These are phyloP conservation scores for Augochlorella aurata DNA, from an alignment of 2,888 invertebrate species.

Conservation along the genomic window DNA sequence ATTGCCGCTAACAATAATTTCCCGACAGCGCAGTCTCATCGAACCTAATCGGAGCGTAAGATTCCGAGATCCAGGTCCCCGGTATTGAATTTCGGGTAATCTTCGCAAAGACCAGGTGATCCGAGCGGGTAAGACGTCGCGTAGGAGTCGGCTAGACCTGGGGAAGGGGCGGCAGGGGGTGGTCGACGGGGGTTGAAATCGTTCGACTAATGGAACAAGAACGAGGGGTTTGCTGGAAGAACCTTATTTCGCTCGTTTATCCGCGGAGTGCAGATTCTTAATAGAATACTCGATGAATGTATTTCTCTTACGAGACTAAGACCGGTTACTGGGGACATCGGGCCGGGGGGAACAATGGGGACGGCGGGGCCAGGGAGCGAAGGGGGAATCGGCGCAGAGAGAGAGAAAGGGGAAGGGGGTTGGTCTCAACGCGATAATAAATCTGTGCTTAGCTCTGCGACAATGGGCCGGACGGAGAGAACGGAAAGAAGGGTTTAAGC, in stretches of 20 bases:
- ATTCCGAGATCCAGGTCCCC: constrained; percentile 1
- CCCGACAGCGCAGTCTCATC: not conserved
- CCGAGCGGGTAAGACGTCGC: constrained; percentile 49
- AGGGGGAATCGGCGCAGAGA: constrained; percentile 14
- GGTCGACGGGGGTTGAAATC: constrained; percentile 49
- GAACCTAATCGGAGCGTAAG: not conserved
- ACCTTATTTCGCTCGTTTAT: constrained; percentile 74
- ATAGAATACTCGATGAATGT: constrained; percentile 79
- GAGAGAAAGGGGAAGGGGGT: constrained; percentile 42
- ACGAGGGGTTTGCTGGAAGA: constrained; percentile 50
- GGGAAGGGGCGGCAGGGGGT: constrained; percentile 28
- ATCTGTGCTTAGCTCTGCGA: constrained; percentile 78
- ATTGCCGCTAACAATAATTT: not conserved
- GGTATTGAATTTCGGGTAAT: constrained; percentile 46
- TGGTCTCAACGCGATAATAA: constrained; percentile 75
- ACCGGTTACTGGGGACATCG: constrained; percentile 63
- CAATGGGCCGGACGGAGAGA: constrained; percentile 73
- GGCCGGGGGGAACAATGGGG: constrained; percentile 32
- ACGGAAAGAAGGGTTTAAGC: constrained; percentile 78
- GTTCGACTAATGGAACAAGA: constrained; percentile 71
- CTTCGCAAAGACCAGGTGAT: constrained; percentile 54
- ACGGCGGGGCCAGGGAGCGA: constrained; percentile 21
- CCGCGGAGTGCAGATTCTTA: constrained; percentile 76
- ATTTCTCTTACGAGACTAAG: constrained; percentile 76
- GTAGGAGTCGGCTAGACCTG: constrained; percentile 29